phyloP scores from a whole-genome alignment of 2,888 invertebrate genomes.

The Caenorhabditis panamensis region DNA sequence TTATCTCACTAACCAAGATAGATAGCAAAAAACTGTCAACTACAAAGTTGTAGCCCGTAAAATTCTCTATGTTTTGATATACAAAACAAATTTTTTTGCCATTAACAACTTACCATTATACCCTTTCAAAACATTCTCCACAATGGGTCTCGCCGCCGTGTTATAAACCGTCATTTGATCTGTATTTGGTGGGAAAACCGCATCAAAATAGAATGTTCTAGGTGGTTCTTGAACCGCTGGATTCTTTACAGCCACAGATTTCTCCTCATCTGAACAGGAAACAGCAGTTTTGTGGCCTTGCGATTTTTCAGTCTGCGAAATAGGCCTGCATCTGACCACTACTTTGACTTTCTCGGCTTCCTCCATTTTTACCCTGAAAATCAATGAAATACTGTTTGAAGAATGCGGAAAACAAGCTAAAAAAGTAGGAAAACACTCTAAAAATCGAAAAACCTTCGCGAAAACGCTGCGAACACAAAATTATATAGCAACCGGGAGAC shows the following conservation, averaged over 20 bases:
- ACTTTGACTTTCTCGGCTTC: conserved; percentile 92
- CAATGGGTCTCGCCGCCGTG: conserved; percentile 95
- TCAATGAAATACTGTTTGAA: no score
- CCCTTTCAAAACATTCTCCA: conserved; percentile 94
- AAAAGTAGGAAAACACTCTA: no score
- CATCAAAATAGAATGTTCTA: conserved; percentile 94
- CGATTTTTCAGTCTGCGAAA: conserved; percentile 90
- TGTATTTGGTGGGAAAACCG: conserved; percentile 91
- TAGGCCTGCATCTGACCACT: conserved; percentile 93
- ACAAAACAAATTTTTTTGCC: no score
- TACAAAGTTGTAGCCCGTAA: no score
- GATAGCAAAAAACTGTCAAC: no score
- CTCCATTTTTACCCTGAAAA: conserved; percentile 60
- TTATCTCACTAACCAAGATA: no score
- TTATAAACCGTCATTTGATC: conserved; percentile 93
- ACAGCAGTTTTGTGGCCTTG: conserved; percentile 82
- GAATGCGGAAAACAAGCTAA: no score
- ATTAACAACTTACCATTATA: conserved; percentile 94
- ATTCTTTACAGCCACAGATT: conserved; percentile 55
- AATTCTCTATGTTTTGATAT: no score
- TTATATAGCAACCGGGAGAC: no score
- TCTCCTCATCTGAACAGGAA: conserved; percentile 56
- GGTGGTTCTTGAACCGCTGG: conserved; percentile 83
- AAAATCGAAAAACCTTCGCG: no score
- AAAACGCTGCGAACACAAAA: no score